These are phyloP conservation scores for Epinotia demarniana DNA, from an alignment of 2,888 invertebrate genomes.

Conservation along the genomic window DNA sequence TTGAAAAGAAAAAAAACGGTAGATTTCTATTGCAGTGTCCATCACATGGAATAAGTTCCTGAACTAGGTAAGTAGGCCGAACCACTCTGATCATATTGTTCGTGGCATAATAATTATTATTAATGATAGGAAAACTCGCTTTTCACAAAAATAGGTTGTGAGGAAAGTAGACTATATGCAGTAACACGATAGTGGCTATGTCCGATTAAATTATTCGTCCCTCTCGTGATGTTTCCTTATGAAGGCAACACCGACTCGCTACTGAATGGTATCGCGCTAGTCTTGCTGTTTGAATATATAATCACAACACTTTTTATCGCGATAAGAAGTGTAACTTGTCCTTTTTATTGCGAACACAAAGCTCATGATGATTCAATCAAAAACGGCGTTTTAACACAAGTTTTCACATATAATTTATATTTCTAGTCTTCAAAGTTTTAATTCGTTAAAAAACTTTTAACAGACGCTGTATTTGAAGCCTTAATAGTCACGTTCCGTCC, in stretches of 20 bases:
- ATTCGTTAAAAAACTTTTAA: constrained; percentile 35
- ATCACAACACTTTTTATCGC: neutral
- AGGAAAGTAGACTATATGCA: constrained; percentile 10
- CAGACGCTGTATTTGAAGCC: constrained; percentile 31
- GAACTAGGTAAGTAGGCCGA: constrained; percentile 68
- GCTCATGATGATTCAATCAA: neutral
- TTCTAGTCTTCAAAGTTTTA: constrained; percentile 18
- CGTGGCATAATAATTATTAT: constrained; percentile 76
- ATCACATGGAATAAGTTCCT: constrained; percentile 60
- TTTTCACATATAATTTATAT: constrained; percentile 9
- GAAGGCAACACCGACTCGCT: neutral
- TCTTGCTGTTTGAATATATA: neutral
- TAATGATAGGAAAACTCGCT: constrained; percentile 66
- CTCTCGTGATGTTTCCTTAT: neutral
- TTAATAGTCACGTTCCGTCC: constrained; percentile 35
- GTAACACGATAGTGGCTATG: neutral
- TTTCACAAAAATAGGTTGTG: constrained; percentile 59
- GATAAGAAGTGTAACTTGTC: neutral
- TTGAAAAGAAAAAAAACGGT: too few species aligned
- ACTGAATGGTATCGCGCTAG: neutral
- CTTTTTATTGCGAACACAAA: too few species aligned
- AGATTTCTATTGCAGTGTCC: constrained; percentile 1
- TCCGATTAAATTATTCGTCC: neutral
- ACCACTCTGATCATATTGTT: constrained; percentile 75
- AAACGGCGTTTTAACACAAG: neutral